These are phyloP conservation scores for Cynaeus angustus DNA, from an alignment of 2,888 invertebrate genomes.

Conservation along the genomic window DNA sequence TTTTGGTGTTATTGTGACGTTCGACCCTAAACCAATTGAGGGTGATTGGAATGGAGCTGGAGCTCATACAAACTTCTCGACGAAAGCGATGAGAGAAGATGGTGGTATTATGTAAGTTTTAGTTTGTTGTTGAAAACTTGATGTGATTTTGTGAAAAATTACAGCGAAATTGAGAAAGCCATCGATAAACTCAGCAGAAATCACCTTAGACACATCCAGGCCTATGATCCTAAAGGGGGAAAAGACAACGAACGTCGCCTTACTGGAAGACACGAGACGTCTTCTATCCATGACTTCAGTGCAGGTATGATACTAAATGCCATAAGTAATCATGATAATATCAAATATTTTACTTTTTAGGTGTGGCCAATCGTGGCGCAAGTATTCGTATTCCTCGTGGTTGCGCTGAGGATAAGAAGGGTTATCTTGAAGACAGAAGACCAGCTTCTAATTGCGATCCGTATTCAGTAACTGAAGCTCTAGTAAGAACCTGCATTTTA, in stretches of 20 bases:
- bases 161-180: slow-evolving; percentile 93
- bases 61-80: slow-evolving; percentile 97
- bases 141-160: slow-evolving; percentile 21
- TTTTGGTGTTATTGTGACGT: slow-evolving; percentile 86
- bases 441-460: slow-evolving; percentile 96
- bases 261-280: slow-evolving; percentile 96
- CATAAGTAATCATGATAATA: slow-evolving; percentile 76
- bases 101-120: slow-evolving; percentile 84
- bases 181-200: slow-evolving; percentile 95
- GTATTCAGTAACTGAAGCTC: slow-evolving; percentile 88
- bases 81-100: slow-evolving; percentile 90
- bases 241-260: slow-evolving; percentile 97
- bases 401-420: slow-evolving; percentile 92
- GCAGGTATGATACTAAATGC: slow-evolving; percentile 14
- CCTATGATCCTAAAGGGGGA: slow-evolving; percentile 96
- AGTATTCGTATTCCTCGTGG: slow-evolving; percentile 95
- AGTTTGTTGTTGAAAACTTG: background rate
- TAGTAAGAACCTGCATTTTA: slow-evolving; percentile 89
- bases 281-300: slow-evolving; percentile 94
- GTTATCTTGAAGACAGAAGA: slow-evolving; percentile 96
- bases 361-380: slow-evolving; percentile 94
- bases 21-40: slow-evolving; percentile 86
- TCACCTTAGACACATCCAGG: slow-evolving; percentile 94
- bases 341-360: slow-evolving; percentile 68
- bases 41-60: slow-evolving; percentile 98